A percentile compares a stretch with the other conserved stretches of the same genome.
Evolutionary conservation across 2,888 invertebrate species (phyloP).

Genomic region (Agapostemon virescens): DNA sequence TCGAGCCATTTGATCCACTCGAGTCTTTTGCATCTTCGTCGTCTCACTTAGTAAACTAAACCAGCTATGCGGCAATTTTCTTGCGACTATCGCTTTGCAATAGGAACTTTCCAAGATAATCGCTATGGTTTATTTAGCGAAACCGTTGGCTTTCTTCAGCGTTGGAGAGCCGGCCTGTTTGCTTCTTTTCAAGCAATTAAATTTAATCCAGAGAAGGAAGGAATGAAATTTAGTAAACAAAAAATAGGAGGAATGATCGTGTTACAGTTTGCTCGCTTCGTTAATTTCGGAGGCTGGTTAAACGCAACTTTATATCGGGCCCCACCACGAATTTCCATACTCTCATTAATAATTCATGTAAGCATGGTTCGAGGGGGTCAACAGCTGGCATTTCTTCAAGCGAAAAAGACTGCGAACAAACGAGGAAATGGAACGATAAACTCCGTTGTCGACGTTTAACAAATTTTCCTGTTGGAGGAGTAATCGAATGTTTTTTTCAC

Average conservation of each 20-base stretch:
- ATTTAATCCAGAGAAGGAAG: slow-evolving; percentile 37
- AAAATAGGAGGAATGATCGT: not conserved
- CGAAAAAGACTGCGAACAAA: slow-evolving; percentile 32
- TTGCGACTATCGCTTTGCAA: not conserved
- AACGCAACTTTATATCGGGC: slow-evolving; percentile 44
- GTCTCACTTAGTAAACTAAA: not conserved
- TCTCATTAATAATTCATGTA: slow-evolving; percentile 63
- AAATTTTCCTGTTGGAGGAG: slow-evolving; percentile 27
- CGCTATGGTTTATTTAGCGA: not conserved
- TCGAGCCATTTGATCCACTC: not conserved
- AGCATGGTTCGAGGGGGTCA: slow-evolving; percentile 49
- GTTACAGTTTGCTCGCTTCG: slow-evolving; percentile 30
- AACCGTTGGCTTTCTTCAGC: not conserved
- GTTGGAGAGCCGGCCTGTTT: not conserved
- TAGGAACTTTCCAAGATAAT: not conserved
- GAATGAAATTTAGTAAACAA: slow-evolving; percentile 18
- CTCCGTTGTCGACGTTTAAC: slow-evolving; percentile 38
- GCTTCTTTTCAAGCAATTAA: slow-evolving; percentile 36
- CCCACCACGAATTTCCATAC: slow-evolving; percentile 33
- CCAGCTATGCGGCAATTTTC: not conserved
- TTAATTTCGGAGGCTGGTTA: slow-evolving; percentile 59
- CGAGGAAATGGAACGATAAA: slow-evolving; percentile 19
- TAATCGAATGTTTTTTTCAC: slow-evolving; percentile 14
- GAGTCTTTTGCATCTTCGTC: not conserved
- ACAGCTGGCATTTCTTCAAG: slow-evolving; percentile 52